Evolutionary conservation across 1,140 invertebrate species (phyloP).

Genomic region (Heliconius himera): DNA sequence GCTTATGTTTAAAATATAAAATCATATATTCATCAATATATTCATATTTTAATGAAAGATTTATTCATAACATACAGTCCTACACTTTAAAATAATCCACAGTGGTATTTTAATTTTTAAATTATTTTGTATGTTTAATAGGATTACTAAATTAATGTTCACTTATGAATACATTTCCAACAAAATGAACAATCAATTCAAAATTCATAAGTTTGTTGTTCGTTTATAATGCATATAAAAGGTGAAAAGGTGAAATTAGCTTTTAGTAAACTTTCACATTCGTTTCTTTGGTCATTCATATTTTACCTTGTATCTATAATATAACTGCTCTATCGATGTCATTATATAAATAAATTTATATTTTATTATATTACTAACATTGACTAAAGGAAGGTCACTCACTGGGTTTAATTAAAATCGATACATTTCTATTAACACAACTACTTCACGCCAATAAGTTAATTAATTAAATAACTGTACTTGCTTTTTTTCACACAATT

Average conservation of each 20-base stretch:
- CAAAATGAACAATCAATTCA: not conserved
- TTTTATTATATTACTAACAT: not conserved
- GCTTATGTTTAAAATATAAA: too few relatives aligned
- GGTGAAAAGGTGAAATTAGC: conserved; percentile 2
- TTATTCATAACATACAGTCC: too few relatives aligned
- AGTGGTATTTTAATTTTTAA: too few relatives aligned
- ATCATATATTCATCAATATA: too few relatives aligned
- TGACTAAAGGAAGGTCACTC: not conserved
- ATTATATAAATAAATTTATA: not conserved
- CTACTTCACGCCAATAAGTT: not conserved
- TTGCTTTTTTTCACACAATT: too few relatives aligned
- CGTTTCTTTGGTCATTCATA: not conserved
- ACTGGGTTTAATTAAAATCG: not conserved
- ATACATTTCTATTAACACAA: not conserved
- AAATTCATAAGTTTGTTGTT: not conserved
- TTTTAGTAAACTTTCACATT: not conserved
- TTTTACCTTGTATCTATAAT: not conserved
- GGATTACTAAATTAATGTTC: too few relatives aligned
- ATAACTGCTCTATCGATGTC: not conserved
- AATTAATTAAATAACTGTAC: not conserved
- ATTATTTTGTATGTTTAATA: too few relatives aligned
- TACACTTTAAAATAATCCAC: too few relatives aligned
- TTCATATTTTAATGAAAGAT: too few relatives aligned
- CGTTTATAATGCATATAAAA: not conserved
- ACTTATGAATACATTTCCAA: not conserved